Evolutionary conservation across 2,888 invertebrate species (phyloP), one percentile per base, ranked within the genome.

Genomic region (Orchesellides sinensis): DNA sequence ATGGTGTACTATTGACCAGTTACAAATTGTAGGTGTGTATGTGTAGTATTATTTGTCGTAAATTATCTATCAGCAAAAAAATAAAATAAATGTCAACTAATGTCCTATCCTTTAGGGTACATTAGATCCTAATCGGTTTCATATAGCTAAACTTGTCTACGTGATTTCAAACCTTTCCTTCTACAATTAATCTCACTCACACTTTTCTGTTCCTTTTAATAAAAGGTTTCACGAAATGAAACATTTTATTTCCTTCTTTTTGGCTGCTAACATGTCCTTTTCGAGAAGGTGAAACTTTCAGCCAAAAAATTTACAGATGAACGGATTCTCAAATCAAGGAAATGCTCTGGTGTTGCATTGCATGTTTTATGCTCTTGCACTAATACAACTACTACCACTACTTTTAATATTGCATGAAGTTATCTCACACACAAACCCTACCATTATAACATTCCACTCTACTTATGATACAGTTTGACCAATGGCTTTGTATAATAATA

Each of bases 291-390:
- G 56, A 66, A 59, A 63, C 49, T 78, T 35, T 56, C 40, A 69
- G 69, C 78, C 78, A 80, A 80, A 80, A 59, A 66, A 49, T 66
- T 49, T 73, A 73, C 66, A 59, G 72, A 80, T 73, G 73, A 80
- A 66, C 80, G 72, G 66, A 73, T 49, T 80, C 66, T 80, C 47
- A 73, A 73, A 80, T 72, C 66, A 66, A 65, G 79, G 72, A 80
- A 80, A 80, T 66, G 73, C 73, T 66, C 19, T 79, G 27, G 17
- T 35, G 29, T 74, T 66, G 66, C 75, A 54, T n/a, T n/a, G n/a
- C n/a, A n/a, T n/a, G n/a, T n/a, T n/a, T n/a, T n/a, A n/a, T 68
- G 77, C 25, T 68, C 45, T 69, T 69, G 54, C 19, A 23, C 66
- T 78, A 45, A 40, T 17, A 59, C 45, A 27, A 49, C 45, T 40